phyloP scores from a whole-genome alignment of 2,888 invertebrate species.

The Macrophya annulata region DNA sequence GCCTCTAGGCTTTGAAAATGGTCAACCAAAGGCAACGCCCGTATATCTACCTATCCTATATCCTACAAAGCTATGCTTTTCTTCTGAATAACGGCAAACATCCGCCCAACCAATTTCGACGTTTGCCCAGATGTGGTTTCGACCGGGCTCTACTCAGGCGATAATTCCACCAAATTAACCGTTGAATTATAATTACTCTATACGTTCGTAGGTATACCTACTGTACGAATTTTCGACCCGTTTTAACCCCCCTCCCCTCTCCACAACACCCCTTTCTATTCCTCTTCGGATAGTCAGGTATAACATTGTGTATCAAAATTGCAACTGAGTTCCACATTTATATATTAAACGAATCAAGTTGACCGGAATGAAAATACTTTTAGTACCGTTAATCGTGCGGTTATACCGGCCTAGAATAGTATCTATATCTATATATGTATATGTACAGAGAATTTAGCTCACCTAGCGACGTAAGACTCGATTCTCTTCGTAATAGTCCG shows the following conservation, averaged over 20 bases:
- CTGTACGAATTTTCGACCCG: background rate
- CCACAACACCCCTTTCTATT: background rate
- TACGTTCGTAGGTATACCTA: background rate
- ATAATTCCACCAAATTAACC: conserved; percentile 50
- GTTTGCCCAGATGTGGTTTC: conserved; percentile 39
- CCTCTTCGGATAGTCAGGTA: background rate
- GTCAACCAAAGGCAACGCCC: conserved; percentile 67
- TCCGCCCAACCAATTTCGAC: conserved; percentile 36
- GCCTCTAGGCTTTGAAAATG: conserved; percentile 74
- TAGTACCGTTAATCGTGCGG: conserved; percentile 9
- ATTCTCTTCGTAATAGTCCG: conserved; percentile 62
- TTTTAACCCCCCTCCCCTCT: no score
- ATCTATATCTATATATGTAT: background rate
- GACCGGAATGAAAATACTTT: background rate
- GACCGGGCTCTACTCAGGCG: conserved; percentile 36
- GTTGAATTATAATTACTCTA: conserved; percentile 34
- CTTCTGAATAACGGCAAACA: conserved; percentile 42
- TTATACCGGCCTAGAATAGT: conserved; percentile 14
- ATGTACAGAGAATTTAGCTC: conserved; percentile 50
- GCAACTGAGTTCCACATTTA: conserved; percentile 1
- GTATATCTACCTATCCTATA: background rate
- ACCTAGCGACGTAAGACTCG: conserved; percentile 65
- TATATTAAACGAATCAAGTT: conserved; percentile 12
- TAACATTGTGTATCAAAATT: background rate
- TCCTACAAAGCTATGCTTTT: conserved; percentile 31